Conservation (phyloP, 2,797 vertebrate genomes). For the Allobates femoralis region DNA sequence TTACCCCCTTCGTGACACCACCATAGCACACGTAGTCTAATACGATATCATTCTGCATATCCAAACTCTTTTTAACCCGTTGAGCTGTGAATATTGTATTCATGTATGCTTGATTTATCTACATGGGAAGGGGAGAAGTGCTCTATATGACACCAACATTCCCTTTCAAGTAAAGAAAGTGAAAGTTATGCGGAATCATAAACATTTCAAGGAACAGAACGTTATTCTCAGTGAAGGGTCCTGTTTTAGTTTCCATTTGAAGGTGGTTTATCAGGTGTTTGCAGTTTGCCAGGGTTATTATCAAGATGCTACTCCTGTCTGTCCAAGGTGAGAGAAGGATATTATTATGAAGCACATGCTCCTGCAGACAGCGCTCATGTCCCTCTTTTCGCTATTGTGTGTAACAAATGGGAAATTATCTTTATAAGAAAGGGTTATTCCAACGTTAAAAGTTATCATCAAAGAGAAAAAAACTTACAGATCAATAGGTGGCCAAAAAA, state of each 20-base stretch:
- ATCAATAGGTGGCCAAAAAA: too few species aligned
- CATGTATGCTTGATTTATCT: background rate
- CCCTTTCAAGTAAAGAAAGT: slow-evolving; percentile 26
- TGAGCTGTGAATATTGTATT: background rate
- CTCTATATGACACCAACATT: background rate
- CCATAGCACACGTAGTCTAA: too few species aligned
- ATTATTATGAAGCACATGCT: background rate
- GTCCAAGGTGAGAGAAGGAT: slow-evolving; percentile 1
- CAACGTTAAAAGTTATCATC: too few species aligned
- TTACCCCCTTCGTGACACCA: too few species aligned
- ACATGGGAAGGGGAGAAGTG: background rate
- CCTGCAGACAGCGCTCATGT: background rate
- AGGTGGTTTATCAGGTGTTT: background rate
- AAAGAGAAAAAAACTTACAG: too few species aligned
- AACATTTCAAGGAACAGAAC: background rate
- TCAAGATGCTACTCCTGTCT: background rate
- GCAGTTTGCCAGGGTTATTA: slow-evolving; percentile 16
- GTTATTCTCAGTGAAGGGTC: background rate
- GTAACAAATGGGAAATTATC: background rate
- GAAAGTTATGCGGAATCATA: background rate
- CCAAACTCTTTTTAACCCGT: too few species aligned
- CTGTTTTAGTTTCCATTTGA: slow-evolving; percentile 34
- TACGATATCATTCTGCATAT: too few species aligned
- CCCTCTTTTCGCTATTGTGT: background rate
- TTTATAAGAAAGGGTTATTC: background rate